Conservation (phyloP, 2,797 vertebrate species). For the Cynopterus sphinx region DNA sequence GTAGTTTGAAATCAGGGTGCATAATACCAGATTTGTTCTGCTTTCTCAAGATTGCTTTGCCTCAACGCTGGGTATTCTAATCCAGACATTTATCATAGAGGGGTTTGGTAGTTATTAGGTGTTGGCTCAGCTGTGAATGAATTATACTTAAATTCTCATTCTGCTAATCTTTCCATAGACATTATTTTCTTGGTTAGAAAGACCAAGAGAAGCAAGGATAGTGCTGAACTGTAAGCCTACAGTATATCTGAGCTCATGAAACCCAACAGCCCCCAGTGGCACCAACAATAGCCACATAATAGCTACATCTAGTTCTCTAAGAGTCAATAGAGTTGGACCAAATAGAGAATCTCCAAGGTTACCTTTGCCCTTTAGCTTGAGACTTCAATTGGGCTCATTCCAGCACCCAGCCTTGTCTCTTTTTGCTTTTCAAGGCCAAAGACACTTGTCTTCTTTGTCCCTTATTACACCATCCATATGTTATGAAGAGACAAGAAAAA, state of each 20-base stretch:
- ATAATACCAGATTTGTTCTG: neutral
- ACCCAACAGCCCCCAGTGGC: accelerated
- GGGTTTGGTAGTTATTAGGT: neutral
- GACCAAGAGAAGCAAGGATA: too few species aligned
- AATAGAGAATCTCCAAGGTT: neutral
- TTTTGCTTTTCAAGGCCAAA: neutral
- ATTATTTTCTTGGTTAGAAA: neutral
- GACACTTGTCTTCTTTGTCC: neutral
- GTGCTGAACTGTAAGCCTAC: neutral
- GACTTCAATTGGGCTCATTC: too few species aligned
- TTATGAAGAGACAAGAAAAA: neutral
- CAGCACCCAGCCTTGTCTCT: neutral
- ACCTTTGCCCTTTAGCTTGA: neutral
- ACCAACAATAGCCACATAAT: neutral
- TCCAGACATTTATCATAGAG: neutral
- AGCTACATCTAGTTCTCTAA: neutral
- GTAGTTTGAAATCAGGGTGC: neutral
- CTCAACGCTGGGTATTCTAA: neutral
- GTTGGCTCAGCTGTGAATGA: neutral
- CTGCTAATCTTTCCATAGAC: neutral
- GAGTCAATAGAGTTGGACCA: neutral
- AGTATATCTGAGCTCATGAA: neutral
- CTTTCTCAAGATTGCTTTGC: neutral
- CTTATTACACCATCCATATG: neutral
- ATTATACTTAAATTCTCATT: neutral